Conservation (phyloP, 2,113 vertebrate species). For the Strix aluco region DNA sequence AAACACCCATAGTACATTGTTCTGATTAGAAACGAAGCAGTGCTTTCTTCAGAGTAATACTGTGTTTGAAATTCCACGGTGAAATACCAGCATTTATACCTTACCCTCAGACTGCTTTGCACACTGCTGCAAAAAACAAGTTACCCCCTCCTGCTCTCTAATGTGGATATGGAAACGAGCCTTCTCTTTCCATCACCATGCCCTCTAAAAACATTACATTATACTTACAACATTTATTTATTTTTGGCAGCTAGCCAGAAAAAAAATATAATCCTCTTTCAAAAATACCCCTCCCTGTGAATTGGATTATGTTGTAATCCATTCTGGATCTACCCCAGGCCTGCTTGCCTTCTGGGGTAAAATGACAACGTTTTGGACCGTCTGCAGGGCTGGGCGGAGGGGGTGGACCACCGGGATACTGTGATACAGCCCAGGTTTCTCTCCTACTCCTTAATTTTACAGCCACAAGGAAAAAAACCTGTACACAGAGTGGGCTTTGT, state of each 20-base stretch:
- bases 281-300: constrained; percentile 39
- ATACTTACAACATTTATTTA: constrained; percentile 66
- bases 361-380: constrained; percentile 40
- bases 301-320: constrained; percentile 63
- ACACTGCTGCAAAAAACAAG: background rate
- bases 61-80: background rate
- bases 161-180: constrained; percentile 23
- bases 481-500: constrained; percentile 67
- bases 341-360: constrained; percentile 45
- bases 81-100: background rate
- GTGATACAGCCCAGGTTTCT: constrained; percentile 51
- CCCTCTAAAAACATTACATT: constrained; percentile 68
- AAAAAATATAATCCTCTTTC: background rate
- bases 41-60: background rate
- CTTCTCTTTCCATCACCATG: constrained; percentile 39
- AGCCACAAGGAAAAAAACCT: constrained; percentile 43
- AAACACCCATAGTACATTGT: background rate
- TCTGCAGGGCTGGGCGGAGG: background rate
- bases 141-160: background rate
- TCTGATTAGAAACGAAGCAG: background rate
- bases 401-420: constrained; percentile 25
- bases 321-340: constrained; percentile 11
- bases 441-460: constrained; percentile 60
- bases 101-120: background rate
- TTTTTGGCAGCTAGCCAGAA: constrained; percentile 42